Conservation (phyloP, 2,797 vertebrate species). For the Girardinus metallicus region DNA sequence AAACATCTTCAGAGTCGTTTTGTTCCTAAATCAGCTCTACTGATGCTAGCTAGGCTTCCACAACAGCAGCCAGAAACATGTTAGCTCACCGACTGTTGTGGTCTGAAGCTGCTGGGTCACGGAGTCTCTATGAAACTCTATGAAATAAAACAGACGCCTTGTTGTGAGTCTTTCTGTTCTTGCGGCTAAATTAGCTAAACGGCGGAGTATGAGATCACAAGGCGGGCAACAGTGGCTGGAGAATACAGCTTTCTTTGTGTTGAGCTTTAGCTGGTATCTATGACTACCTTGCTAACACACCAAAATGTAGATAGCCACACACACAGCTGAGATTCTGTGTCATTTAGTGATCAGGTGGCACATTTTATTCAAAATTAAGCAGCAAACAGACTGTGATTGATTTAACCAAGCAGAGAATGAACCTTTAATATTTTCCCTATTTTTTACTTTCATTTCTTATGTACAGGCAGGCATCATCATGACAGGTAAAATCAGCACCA, state of each 20-base stretch:
- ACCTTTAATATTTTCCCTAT: background rate
- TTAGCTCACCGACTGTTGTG: background rate
- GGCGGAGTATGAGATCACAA: conserved; percentile 45
- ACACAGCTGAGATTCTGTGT: conserved; percentile 2
- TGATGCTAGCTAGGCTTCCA: background rate
- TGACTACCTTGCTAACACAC: conserved; percentile 54
- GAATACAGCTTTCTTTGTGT: conserved; percentile 56
- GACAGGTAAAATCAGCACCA: too few relatives aligned
- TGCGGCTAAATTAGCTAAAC: conserved; percentile 24
- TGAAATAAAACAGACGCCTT: background rate
- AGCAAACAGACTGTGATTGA: background rate
- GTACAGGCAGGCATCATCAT: too few relatives aligned
- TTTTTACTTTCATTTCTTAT: background rate
- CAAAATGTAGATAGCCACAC: conserved; percentile 21
- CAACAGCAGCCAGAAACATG: background rate
- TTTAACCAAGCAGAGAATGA: background rate
- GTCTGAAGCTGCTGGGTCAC: background rate
- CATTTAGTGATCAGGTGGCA: background rate
- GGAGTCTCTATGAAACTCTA: background rate
- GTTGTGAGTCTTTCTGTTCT: conserved; percentile 8
- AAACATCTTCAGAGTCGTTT: background rate
- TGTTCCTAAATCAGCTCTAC: background rate
- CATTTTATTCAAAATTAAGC: background rate
- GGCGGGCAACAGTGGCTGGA: conserved; percentile 37
- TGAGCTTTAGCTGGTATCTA: conserved; percentile 40